Conservation (phyloP, 2,113 vertebrate species). For the Vulpes lagopus region DNA sequence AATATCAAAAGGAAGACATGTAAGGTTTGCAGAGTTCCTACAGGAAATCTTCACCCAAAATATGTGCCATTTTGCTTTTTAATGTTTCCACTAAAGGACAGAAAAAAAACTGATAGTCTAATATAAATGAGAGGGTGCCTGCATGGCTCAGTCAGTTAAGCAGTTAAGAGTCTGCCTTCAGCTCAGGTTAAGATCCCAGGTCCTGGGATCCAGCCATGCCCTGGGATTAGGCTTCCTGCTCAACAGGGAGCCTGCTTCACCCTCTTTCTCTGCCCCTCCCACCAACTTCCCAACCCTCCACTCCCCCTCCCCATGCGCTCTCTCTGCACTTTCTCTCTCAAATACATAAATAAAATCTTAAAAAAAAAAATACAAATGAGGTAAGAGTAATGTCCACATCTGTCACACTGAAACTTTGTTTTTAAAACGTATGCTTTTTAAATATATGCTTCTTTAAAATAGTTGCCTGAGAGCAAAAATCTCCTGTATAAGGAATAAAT, state of each 20-base stretch:
- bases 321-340: no score
- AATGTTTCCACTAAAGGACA: not conserved
- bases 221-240: no score
- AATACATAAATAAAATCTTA: no score
- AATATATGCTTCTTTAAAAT: not conserved
- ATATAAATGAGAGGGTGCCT: not conserved
- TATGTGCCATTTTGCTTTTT: not conserved
- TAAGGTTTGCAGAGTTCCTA: not conserved
- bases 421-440: not conserved
- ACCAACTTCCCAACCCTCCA: no score
- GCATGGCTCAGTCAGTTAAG: no score
- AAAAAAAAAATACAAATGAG: not conserved
- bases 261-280: no score
- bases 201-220: no score
- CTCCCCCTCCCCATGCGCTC: no score
- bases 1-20: not conserved
- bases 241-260: no score
- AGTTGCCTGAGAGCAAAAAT: not conserved
- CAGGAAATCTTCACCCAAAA: not conserved
- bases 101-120: not conserved
- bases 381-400: not conserved
- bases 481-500: not conserved
- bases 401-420: not conserved
- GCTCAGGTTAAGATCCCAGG: no score
- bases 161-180: no score